Evolutionary conservation across 1,140 invertebrate species (phyloP).

Genomic region (Danaus melanippus): DNA sequence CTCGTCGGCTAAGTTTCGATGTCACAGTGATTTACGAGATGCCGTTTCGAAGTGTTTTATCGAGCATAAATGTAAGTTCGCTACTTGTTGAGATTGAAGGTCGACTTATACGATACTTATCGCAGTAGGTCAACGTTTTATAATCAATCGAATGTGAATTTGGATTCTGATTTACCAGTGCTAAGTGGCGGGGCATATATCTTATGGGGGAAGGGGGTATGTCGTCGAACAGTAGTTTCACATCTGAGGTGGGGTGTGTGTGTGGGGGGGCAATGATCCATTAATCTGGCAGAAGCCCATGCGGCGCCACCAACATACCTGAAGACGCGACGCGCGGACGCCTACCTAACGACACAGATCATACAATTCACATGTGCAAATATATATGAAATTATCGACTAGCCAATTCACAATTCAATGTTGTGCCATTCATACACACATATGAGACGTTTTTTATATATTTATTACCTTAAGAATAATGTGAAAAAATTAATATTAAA

Average conservation of each 20-base stretch:
- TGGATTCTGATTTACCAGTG: slow-evolving; percentile 16
- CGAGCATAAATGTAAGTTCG: slow-evolving; percentile 67
- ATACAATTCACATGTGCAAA: slow-evolving; percentile 54
- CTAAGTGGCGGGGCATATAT: slow-evolving; percentile 24
- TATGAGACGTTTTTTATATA: too few species aligned
- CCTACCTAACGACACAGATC: slow-evolving; percentile 61
- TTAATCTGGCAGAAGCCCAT: slow-evolving; percentile 76
- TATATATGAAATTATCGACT: slow-evolving; percentile 30
- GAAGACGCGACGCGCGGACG: slow-evolving; percentile 64
- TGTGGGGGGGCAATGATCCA: slow-evolving; percentile 74
- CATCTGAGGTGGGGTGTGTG: slow-evolving; percentile 37
- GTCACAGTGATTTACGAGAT: slow-evolving; percentile 66
- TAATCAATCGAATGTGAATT: slow-evolving; percentile 30
- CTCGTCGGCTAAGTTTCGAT: slow-evolving; percentile 68
- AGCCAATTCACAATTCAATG: slow-evolving; percentile 7
- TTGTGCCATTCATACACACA: too few species aligned
- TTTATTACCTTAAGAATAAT: too few species aligned
- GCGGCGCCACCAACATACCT: slow-evolving; percentile 72
- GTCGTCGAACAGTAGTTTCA: slow-evolving; percentile 59
- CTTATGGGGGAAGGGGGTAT: slow-evolving; percentile 35
- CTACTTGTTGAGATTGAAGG: slow-evolving; percentile 69
- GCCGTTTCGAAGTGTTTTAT: slow-evolving; percentile 67
- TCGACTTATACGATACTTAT: slow-evolving; percentile 41
- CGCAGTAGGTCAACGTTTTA: slow-evolving; percentile 52
- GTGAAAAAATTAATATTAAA: too few species aligned